These are phyloP conservation scores for Liodrosophila aerea DNA, from an alignment of 2,888 invertebrate genomes.

Conservation along the genomic window DNA sequence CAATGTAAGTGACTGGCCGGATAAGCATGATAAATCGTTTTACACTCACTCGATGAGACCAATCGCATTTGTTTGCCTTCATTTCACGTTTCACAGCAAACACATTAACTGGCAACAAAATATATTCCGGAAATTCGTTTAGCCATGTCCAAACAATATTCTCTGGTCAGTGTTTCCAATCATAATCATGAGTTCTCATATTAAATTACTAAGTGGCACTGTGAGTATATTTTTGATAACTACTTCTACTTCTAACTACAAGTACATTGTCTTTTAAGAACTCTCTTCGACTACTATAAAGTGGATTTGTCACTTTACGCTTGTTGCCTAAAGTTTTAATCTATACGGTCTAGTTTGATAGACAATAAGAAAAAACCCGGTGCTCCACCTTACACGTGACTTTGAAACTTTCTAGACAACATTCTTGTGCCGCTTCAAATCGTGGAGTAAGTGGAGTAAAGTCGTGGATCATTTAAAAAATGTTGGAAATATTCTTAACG, in stretches of 20 bases:
- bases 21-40: constrained; percentile 38
- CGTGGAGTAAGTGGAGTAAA: too few relatives aligned
- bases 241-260: too few relatives aligned
- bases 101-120: constrained; percentile 44
- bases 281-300: too few relatives aligned
- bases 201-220: constrained; percentile 1
- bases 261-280: too few relatives aligned
- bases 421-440: too few relatives aligned
- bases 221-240: too few relatives aligned
- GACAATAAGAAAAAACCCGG: background rate
- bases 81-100: constrained; percentile 24
- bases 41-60: constrained; percentile 4
- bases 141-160: constrained; percentile 6
- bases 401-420: constrained; percentile 14
- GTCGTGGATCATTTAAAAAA: too few relatives aligned
- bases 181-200: background rate
- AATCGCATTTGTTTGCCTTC: constrained; percentile 29
- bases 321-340: background rate
- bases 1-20: constrained; percentile 19
- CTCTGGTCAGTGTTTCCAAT: too few relatives aligned
- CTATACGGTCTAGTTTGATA: background rate
- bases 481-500: too few relatives aligned
- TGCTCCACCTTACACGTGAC: background rate
- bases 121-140: constrained; percentile 35
- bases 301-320: constrained; percentile 4